Percentiles rank a stretch among this genome's conserved stretches.
Conservation (phyloP, 2,113 vertebrate genomes). For the Struthidea cinerea region DNA sequence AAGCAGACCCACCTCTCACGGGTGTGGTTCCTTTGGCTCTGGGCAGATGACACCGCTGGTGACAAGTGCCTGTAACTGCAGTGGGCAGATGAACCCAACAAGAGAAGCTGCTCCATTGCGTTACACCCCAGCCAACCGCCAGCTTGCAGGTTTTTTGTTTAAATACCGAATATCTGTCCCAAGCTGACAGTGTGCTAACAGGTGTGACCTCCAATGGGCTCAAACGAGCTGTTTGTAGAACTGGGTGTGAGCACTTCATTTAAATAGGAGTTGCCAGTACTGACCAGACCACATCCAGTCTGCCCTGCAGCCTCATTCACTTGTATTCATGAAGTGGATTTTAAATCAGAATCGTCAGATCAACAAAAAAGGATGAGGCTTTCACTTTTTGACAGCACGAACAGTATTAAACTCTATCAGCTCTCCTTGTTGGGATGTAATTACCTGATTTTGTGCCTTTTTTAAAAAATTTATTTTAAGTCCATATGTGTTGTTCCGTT, state of each 20-base stretch:
- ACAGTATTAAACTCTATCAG: neutral
- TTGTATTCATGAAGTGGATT: neutral
- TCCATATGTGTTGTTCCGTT: neutral
- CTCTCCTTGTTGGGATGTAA: neutral
- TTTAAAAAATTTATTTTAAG: neutral
- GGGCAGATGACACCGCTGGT: neutral
- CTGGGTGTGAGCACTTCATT: neutral
- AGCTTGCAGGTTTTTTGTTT: neutral
- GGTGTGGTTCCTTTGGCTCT: neutral
- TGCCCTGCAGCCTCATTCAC: neutral
- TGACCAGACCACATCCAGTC: neutral
- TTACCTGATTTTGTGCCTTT: neutral
- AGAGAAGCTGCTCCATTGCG: neutral
- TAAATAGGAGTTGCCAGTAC: neutral
- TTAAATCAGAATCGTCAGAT: neutral
- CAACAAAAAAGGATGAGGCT: neutral
- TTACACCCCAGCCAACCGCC: neutral
- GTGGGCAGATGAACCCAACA: neutral
- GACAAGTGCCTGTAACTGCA: rapidly evolving
- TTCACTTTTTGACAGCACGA: neutral
- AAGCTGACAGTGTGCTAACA: neutral
- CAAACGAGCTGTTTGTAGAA: neutral
- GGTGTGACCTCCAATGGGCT: neutral
- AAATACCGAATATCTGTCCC: neutral
- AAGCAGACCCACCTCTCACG: neutral